phyloP scores from a whole-genome alignment of 2,113 vertebrate genomes.

The Bagarius yarrelli region DNA sequence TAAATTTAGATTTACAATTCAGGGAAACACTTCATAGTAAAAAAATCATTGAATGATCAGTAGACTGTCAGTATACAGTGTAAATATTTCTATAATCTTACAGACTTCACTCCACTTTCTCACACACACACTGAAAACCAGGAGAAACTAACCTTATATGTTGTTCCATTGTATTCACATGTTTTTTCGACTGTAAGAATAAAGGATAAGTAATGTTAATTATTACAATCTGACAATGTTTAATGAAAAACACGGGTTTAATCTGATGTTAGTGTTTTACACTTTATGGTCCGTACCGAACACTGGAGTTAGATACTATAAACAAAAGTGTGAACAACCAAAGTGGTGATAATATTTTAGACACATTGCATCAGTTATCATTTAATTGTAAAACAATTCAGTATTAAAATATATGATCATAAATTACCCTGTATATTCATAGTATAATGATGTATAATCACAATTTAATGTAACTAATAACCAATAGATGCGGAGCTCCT shows the following conservation, averaged over 20 bases:
- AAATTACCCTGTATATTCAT: not conserved
- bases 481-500: not conserved
- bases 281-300: too few relatives aligned
- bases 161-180: conserved; percentile 57
- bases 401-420: not conserved
- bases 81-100: not conserved
- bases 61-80: not conserved
- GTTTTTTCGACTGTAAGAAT: conserved; percentile 64
- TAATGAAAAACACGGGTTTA: not conserved
- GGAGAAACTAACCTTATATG: conserved; percentile 53
- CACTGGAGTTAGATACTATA: not conserved
- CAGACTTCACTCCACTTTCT: too few relatives aligned
- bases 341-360: not conserved
- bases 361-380: not conserved
- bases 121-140: not conserved
- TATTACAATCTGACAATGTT: not conserved
- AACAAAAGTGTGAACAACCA: not conserved
- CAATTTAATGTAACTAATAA: not conserved
- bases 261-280: not conserved
- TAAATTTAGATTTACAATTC: not conserved
- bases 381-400: not conserved
- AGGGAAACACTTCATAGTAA: not conserved
- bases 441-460: too few relatives aligned
- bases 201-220: not conserved
- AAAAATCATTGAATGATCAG: not conserved